phyloP scores from a whole-genome alignment of 2,888 invertebrate species.

The Apomyelois bistriatella region DNA sequence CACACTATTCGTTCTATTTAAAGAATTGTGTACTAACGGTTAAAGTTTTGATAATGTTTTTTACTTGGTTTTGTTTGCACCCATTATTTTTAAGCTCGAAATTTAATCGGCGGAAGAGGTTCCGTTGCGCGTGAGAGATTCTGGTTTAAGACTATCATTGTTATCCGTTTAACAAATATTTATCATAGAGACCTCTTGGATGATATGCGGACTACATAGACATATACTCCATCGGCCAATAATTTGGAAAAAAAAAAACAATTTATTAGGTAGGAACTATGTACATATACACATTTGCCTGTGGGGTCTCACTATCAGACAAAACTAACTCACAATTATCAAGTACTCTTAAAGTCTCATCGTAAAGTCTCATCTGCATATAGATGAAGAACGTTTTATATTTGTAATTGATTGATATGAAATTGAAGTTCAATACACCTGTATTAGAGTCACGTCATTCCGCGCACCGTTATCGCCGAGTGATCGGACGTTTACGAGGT shows the following conservation, averaged over 20 bases:
- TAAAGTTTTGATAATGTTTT: constrained; percentile 42
- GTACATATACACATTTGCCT: no score
- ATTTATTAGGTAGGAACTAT: no score
- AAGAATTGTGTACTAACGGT: constrained; percentile 40
- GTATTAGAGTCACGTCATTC: constrained; percentile 43
- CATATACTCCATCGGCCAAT: no score
- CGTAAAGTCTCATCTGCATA: no score
- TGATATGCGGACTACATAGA: constrained; percentile 12
- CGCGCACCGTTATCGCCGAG: constrained; percentile 50
- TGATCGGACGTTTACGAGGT: constrained; percentile 47
- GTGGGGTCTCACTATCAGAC: no score
- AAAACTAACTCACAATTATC: no score
- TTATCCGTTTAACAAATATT: constrained; percentile 42
- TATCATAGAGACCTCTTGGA: constrained; percentile 38
- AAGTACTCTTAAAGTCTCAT: no score
- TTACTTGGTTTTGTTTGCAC: constrained; percentile 51
- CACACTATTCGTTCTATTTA: constrained; percentile 43
- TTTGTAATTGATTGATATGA: constrained; percentile 21
- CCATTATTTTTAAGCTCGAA: constrained; percentile 56
- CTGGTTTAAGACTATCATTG: constrained; percentile 50
- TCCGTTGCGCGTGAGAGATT: constrained; percentile 62
- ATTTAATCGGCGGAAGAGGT: constrained; percentile 62
- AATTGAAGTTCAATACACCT: constrained; percentile 39
- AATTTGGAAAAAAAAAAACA: no score
- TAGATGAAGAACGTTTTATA: constrained; percentile 6